Conservation (phyloP, 2,888 invertebrate genomes). For the Uropetala carovei region DNA sequence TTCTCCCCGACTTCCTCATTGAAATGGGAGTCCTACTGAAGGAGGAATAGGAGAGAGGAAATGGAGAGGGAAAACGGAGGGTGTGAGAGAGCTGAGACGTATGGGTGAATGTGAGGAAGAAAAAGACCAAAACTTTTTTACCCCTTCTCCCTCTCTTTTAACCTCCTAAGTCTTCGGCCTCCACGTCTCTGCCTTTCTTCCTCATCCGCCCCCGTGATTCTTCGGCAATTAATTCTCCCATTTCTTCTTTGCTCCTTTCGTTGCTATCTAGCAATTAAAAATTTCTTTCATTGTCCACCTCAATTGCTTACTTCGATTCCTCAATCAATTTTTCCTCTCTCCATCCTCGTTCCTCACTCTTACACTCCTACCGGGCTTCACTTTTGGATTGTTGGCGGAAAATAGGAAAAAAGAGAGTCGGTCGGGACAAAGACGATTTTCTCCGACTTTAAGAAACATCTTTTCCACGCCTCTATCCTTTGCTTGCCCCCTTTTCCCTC, state of each 20-base stretch:
- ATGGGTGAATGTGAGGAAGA: not conserved
- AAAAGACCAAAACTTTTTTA: not conserved
- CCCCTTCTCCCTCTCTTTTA: not conserved
- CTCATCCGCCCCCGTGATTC: not conserved
- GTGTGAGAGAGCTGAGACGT: not conserved
- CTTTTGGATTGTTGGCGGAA: too few species aligned
- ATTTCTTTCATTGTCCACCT: too few species aligned
- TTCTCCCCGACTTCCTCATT: constrained; percentile 9
- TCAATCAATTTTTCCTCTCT: not conserved
- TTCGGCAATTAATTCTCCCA: not conserved
- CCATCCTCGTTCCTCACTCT: not conserved
- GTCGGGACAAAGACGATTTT: too few species aligned
- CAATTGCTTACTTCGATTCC: not conserved
- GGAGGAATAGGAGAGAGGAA: not conserved
- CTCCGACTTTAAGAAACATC: not conserved
- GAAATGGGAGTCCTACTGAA: constrained; percentile 40
- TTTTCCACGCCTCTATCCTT: not conserved
- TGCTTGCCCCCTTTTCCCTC: not conserved
- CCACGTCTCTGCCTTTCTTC: not conserved
- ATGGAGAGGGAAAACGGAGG: not conserved
- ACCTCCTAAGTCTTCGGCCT: not conserved
- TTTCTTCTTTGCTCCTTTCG: not conserved
- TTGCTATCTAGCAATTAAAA: too few species aligned
- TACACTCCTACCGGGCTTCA: not conserved
- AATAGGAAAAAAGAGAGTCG: too few species aligned